A percentile compares a stretch with the other conserved stretches of the same genome.
These are phyloP conservation scores for Cairina moschata DNA, from an alignment of 2,113 vertebrate species.

Conservation along the genomic window DNA sequence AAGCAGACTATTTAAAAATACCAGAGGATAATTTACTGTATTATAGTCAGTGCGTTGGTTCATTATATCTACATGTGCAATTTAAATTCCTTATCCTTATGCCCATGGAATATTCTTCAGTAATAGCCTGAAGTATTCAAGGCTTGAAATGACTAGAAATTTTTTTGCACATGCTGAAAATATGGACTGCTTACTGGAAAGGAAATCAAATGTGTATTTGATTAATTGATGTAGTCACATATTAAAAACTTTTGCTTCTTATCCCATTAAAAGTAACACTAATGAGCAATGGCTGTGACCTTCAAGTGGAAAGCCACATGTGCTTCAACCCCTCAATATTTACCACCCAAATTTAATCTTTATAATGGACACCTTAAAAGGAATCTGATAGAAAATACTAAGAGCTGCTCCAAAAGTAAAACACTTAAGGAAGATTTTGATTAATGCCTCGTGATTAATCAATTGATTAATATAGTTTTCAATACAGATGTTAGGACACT, in stretches of 20 bases:
- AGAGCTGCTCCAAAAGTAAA: constrained; percentile 85
- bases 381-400: constrained; percentile 88
- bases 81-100: constrained; percentile 33
- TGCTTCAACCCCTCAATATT: constrained; percentile 82
- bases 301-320: constrained; percentile 80
- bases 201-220: constrained; percentile 74
- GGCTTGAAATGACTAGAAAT: constrained; percentile 35
- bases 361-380: constrained; percentile 89
- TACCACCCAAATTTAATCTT: constrained; percentile 88
- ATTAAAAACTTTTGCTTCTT: constrained; percentile 86
- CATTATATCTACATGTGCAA: not conserved
- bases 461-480: constrained; percentile 99
- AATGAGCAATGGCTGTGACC: constrained; percentile 83
- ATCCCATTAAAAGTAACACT: constrained; percentile 89
- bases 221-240: constrained; percentile 82
- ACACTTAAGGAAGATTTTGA: constrained; percentile 88
- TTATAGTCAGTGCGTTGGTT: not conserved
- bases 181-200: constrained; percentile 76
- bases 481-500: constrained; percentile 95
- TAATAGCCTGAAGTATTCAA: not conserved
- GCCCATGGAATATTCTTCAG: not conserved
- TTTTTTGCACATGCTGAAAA: constrained; percentile 60
- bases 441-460: constrained; percentile 96
- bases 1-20: not conserved
- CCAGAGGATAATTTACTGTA: not conserved